Evolutionary conservation across 1,140 invertebrate genomes (phyloP), one percentile per base, ranked within the genome.

Genomic region (Ceratosolen fusciceps): DNA sequence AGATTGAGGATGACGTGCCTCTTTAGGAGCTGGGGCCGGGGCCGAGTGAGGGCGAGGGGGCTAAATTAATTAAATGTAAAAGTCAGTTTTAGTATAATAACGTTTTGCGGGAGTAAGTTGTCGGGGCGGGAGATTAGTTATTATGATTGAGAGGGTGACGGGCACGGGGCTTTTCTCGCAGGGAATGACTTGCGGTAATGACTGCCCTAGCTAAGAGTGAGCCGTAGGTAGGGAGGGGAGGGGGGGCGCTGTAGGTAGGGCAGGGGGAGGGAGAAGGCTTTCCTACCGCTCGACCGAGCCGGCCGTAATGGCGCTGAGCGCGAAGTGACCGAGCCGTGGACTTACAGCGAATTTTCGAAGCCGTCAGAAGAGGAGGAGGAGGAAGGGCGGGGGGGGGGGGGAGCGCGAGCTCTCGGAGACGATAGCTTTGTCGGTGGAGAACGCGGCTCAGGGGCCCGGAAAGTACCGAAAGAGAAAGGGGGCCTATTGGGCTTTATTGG

Each of bases 401-500:
- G 43, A 47, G 8, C 8, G 43, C 54, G 14, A 9, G 54, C n/a
- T n/a, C n/a, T 56, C 54, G 54, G n/a, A n/a, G 14, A 5, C 54
- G 16, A 21, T 24, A 19, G n/a, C 8, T n/a, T 24, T 3, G 5
- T 12, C 29, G 8, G 16, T 12, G 60, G 16, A 1, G 60, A 21
- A 43, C 2, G 19, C 9, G 71, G 39, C 12, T n/a, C n/a, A n/a
- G 47, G 71, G 19, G 26, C 16, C 26, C 3, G 21, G 37, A 52
- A 29, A 34, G 26, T 31, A 16, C 9, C 49, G 49, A 21, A 14
- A 62, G 54, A 26, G 49, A 26, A 52, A 65, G 26, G n/a, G 37
- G 24, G 73, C 31, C 52, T 24, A n/a, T n/a, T n/a, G n/a, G n/a
- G n/a, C n/a, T 29, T 67, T 67, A 76, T 76, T 60, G 74, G 74